Base-by-base conservation (phyloP, 2,888 invertebrate genomes). In the Caenorhabditis afra region DNA sequence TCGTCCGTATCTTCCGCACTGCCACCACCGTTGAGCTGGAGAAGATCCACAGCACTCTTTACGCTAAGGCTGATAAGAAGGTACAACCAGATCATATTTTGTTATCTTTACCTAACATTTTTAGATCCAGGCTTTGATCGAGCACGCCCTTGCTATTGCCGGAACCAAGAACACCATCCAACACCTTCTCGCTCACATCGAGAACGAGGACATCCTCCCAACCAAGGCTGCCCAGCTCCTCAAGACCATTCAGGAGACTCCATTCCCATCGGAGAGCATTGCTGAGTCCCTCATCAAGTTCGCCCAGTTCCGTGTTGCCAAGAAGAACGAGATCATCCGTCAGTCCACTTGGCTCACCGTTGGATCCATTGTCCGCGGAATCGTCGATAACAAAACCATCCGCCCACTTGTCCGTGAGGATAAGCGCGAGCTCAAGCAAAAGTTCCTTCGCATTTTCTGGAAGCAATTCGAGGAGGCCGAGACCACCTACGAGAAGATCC, bases 401-500 rank as follows among this genome's bases (percentile, higher is more conserved):
- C 53, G 64, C 55, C 53, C 78, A 76, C 52, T 49, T 75, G 47
- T 85, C 80, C 79, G 83, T 74, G 45, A 71, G 78, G 45, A 78
- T 52, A 35, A 66, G 23, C 61, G 71, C 47, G 67, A 66, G 18
- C 18, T 70, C 57, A 78, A 77, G 71, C 49, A 82, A 45, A 71
- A 73, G 61, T 76, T 58, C 70, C 18, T 68, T 45, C 61, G 55
- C 20, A 45, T 65, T 35, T 50, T 86, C 50, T 84, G 85, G 83
- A 64, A 81, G 53, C 62, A 75, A 47, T 85, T 71, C 81, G 81
- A 73, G 16, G 20, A 50, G 66, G 76, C 84, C 41, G 79, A 77
- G 20, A 79, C 76, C 66, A 64, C 70, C 44, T 85, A 84, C 79
- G 86, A 87, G 71, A 86, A 87, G 75, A 64, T 90, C 50, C 81